Percentiles rank a stretch among this genome's conserved stretches.
These are phyloP conservation scores for Lottia gigantea DNA, from an alignment of 2,888 invertebrate genomes.

Conservation along the genomic window DNA sequence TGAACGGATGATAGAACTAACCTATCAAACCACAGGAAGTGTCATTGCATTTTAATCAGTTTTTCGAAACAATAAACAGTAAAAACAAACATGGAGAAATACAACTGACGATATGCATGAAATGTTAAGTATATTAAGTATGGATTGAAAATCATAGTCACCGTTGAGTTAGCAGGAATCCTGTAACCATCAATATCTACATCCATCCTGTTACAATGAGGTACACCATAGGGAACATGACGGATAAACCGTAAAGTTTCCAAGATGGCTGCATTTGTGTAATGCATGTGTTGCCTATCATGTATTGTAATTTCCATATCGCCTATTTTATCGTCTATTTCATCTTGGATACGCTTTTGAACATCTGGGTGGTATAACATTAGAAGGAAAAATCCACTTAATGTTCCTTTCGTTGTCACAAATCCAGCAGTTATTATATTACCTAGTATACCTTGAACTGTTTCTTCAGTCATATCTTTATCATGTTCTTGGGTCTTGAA, in stretches of 20 bases:
- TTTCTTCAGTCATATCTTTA: neutral
- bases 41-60: no score
- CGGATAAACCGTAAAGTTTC: neutral
- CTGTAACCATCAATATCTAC: neutral
- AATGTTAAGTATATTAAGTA: no score
- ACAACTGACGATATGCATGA: no score
- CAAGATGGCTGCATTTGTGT: neutral
- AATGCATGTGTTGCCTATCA: neutral
- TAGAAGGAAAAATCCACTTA: conserved; percentile 1
- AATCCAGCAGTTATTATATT: neutral
- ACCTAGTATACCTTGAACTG: neutral
- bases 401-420: neutral
- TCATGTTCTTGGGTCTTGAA: neutral
- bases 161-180: neutral
- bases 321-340: neutral
- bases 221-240: neutral
- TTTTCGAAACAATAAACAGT: no score
- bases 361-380: neutral
- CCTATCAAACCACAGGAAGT: no score
- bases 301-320: neutral
- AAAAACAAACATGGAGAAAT: no score
- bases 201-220: neutral
- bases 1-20: no score
- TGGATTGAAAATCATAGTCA: neutral
- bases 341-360: neutral